Evolutionary conservation across 2,888 invertebrate species (phyloP), one percentile per base, ranked within the genome.

Genomic region (Pseudococcus jackbeardsleyi): DNA sequence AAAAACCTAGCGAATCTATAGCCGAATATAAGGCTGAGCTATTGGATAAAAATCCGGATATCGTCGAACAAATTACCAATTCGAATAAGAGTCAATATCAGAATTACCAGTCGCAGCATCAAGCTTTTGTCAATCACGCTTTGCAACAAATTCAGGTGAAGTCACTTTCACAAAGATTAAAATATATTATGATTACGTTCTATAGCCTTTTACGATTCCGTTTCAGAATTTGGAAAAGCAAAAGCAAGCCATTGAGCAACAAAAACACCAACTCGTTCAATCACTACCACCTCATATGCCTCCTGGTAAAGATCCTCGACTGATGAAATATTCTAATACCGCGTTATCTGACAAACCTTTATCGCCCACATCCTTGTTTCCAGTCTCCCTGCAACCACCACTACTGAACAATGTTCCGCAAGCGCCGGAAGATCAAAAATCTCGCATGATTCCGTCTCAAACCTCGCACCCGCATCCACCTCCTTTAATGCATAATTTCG

Each of bases 81-180:
- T 94, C 95, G 89, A 96, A 97, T 7, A 97, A 97, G 92, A 93
- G 94, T 82, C 96, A 96, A 0, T 97, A 97, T 91, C 96, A 96
- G 90, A 95, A 95, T 90, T 97, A 98, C 91, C 96, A 97, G 92
- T 94, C 96, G 68, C 99, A 99, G 91, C 99, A 99, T 92, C 96
- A 98, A 92, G 96, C 98, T 15, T 99, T 98, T 91, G 96, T 97
- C 15, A 94, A 95, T 89, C 99, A 99, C 92, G 96, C 98, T 8
- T 93, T 96, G 92, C 95, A 96, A 91, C 97, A 97, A 92, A 96
- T 98, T 90, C 95, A 96, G 91, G 96, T 95, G 90, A 92, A 46
- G 39, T 77, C 39, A 12, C 17, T 8, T 39, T 77, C 42, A 17
- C 15, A 50, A 15, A 12, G 12, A 12, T 2, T 39, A 5, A 42